Conservation (phyloP, 2,888 invertebrate genomes). For the Eristalis tenax region DNA sequence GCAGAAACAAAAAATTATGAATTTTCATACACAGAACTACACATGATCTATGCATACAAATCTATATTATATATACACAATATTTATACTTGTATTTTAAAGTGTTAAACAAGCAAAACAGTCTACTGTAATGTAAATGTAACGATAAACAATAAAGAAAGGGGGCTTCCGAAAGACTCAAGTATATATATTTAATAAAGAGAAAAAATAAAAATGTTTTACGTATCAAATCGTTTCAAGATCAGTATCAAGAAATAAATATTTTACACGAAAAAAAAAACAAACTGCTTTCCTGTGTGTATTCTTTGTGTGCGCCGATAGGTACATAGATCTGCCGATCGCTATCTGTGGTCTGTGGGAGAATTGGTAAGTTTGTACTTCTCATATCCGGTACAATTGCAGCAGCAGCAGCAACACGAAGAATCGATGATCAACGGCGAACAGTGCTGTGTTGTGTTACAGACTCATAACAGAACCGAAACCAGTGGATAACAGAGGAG, state of each 20-base stretch:
- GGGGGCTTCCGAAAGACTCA: slow-evolving; percentile 70
- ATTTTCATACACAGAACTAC: slow-evolving; percentile 9
- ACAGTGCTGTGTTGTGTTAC: background rate
- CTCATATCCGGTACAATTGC: background rate
- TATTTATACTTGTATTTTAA: slow-evolving; percentile 63
- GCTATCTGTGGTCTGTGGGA: background rate
- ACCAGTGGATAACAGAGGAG: background rate
- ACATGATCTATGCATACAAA: slow-evolving; percentile 52
- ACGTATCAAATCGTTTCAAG: slow-evolving; percentile 57
- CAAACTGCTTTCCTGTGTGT: background rate
- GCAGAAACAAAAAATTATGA: background rate
- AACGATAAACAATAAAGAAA: slow-evolving; percentile 45
- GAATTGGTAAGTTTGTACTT: background rate
- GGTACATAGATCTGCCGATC: background rate
- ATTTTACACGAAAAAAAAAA: slow-evolving; percentile 61
- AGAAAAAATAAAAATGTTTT: slow-evolving; percentile 38
- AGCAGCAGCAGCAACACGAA: background rate
- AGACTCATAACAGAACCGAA: background rate
- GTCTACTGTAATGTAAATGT: slow-evolving; percentile 61
- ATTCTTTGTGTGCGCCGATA: background rate
- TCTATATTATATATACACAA: slow-evolving; percentile 62
- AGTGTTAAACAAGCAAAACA: slow-evolving; percentile 19
- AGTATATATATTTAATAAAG: slow-evolving; percentile 43
- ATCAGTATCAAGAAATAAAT: slow-evolving; percentile 65
- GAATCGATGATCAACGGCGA: background rate